Evolutionary conservation across 2,113 vertebrate species (phyloP), one percentile per base, ranked within the genome.

Genomic region (Antechinus flavipes): DNA sequence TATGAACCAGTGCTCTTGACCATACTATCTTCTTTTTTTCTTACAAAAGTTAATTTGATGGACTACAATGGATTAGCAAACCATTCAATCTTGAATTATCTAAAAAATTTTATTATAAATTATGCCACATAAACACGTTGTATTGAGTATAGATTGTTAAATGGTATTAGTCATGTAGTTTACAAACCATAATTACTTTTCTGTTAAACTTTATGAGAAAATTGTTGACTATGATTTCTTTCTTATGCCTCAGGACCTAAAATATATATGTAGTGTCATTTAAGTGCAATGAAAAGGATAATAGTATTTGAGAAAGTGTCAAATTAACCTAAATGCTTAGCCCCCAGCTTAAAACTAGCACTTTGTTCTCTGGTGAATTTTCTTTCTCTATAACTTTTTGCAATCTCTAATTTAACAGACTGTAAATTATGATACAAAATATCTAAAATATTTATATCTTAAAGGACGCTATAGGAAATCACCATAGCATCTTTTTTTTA

Each of bases 231-330:
- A 50, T 47, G 46, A 90, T 93, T 95, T 96, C 93, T 16, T 92
- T 95, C 9, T 24, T 16, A 94, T 89, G 95, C 94, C 92, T 97
- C 94, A 58, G 95, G 94, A 91, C 47, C 76, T 92, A 2, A 95
- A 95, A 94, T 92, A 54, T 50, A 42, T 9, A 8, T n/a, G 11
- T 94, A n/a, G 89, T 95, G 49, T 95, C 55, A 94, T 91, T 53
- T 54, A 76, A 53, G 52, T 84, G 76, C 91, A 3, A 0, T 76
- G 93, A 9, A 95, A 55, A 0, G n/a, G 16, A 5, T 30, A 0
- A 0, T 35, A 56, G 58, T 61, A 96, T 96, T 93, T 94, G 95
- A 97, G 93, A 94, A 91, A 97, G 96, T 96, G 94, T 96, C 91
- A 93, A 98, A 93, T 0, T 95, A 96, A 76, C 91, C 96, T 14